Evolutionary conservation across 2,113 vertebrate species (phyloP).

Genomic region (Thamnaconus septentrionalis): DNA sequence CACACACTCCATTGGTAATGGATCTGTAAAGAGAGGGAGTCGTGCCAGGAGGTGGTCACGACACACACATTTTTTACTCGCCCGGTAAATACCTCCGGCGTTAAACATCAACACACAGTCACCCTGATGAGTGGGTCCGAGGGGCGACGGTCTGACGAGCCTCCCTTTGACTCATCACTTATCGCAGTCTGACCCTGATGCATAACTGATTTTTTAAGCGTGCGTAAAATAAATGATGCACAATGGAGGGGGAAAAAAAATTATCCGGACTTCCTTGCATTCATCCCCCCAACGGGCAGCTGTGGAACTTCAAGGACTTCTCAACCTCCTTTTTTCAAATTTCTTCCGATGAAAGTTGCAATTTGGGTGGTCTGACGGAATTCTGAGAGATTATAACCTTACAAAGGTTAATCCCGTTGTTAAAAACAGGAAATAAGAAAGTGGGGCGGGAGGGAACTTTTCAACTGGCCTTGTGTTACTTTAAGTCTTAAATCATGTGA

Average conservation of each 20-base stretch:
- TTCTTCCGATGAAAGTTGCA: constrained; percentile 30
- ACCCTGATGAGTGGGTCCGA: constrained; percentile 38
- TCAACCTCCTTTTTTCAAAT: constrained; percentile 7
- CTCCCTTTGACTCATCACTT: constrained; percentile 45
- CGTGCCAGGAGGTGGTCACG: constrained; percentile 32
- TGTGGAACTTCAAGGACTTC: not conserved
- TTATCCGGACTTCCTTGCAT: not conserved
- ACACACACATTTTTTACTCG: constrained; percentile 23
- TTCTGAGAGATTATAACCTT: not conserved
- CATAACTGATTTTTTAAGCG: constrained; percentile 17
- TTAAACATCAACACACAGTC: constrained; percentile 59
- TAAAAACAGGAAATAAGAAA: constrained; percentile 7
- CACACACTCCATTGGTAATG: constrained; percentile 57
- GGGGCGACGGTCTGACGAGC: constrained; percentile 40
- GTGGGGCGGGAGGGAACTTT: constrained; percentile 2
- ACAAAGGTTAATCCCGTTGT: not conserved
- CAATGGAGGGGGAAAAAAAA: constrained; percentile 9
- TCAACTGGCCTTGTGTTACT: constrained; percentile 13
- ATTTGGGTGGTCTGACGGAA: constrained; percentile 45
- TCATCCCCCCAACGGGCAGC: not conserved
- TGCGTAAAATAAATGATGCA: constrained; percentile 29
- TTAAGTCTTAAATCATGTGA: constrained; percentile 38
- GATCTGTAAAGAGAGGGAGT: constrained; percentile 15
- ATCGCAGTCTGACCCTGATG: constrained; percentile 18
- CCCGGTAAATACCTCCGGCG: constrained; percentile 38